Evolutionary conservation across 2,888 invertebrate species (phyloP), one percentile per base, ranked within the genome.

Genomic region (Ametastegia equiseti): DNA sequence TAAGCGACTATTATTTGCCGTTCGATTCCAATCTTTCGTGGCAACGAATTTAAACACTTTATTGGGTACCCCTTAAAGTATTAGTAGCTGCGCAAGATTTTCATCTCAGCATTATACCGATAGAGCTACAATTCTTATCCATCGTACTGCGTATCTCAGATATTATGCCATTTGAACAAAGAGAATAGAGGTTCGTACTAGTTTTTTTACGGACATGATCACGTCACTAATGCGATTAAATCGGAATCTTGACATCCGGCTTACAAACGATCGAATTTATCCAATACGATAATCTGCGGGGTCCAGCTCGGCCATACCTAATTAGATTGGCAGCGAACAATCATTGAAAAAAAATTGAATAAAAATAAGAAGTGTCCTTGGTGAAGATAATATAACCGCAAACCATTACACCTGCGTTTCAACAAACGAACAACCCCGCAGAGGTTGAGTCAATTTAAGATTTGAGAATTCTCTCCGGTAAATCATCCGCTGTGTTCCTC

Each of bases 61-160:
- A 19, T 30, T 27, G n/a, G n/a, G n/a, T n/a, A 7, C 19, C 33
- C 36, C 30, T 30, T 6, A 47, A 6, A 47, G 71, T 71, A 71
- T 71, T 69, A 45, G 45, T 45, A 9, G 7, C 9, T 39, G 23
- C 23, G 23, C 11, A 60, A 15, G 19, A 67, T 36, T 36, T 23
- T 19, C 39, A 36, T 13, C 2, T 2, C 19, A 67, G 5, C 19
- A 39, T 39, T n/a, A n/a, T 42, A 23, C 67, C 36, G 36, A 67
- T 67, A 67, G n/a, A 67, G 67, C n/a, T n/a, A n/a, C n/a, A n/a
- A 67, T 67, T 42, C 11, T 67, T 11, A 67, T 67, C 67, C 39
- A 9, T 7, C 23, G 11, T 39, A 67, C n/a, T 36, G 1, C 57
- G 30, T 57, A 27, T 57, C 57, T 27, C 4, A 57, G 57, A 57